phyloP scores from a whole-genome alignment of 2,888 invertebrate species.

The Orthonychiurus folsomi region DNA sequence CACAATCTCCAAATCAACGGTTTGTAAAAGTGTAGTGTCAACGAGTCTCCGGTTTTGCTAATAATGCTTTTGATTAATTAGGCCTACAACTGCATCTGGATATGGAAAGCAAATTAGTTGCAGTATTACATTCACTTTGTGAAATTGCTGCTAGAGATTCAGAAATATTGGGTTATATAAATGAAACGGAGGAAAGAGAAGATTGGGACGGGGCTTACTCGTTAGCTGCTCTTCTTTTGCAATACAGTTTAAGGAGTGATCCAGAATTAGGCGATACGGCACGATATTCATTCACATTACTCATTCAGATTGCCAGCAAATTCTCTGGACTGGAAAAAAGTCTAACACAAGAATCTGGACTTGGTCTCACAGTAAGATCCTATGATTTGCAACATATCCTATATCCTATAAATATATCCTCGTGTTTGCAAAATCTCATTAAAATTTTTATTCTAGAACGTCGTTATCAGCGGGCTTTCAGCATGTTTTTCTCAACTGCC shows the following conservation, averaged over 20 bases:
- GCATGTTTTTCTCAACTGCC: conserved; percentile 38
- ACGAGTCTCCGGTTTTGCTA: neutral
- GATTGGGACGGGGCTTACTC: conserved; percentile 37
- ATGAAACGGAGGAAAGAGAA: conserved; percentile 4
- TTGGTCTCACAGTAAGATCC: conserved; percentile 32
- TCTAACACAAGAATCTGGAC: conserved; percentile 32
- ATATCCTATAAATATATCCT: neutral
- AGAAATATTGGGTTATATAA: conserved; percentile 33
- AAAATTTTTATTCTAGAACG: conserved; percentile 28
- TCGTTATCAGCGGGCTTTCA: conserved; percentile 35
- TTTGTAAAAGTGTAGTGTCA: conserved; percentile 10
- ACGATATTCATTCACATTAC: conserved; percentile 33
- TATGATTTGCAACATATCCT: neutral
- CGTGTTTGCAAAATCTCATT: no score
- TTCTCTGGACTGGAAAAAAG: conserved; percentile 33
- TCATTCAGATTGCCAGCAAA: conserved; percentile 32
- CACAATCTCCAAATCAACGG: conserved; percentile 28
- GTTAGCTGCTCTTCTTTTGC: conserved; percentile 35
- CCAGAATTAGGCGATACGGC: conserved; percentile 29
- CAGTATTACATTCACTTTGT: conserved; percentile 33
- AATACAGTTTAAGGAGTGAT: conserved; percentile 34
- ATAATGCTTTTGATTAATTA: conserved; percentile 11
- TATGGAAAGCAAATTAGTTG: conserved; percentile 33
- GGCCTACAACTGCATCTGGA: conserved; percentile 32
- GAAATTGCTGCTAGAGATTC: conserved; percentile 37